Conservation (phyloP, 2,888 invertebrate species). For the Synanthedon tipuliformis region DNA sequence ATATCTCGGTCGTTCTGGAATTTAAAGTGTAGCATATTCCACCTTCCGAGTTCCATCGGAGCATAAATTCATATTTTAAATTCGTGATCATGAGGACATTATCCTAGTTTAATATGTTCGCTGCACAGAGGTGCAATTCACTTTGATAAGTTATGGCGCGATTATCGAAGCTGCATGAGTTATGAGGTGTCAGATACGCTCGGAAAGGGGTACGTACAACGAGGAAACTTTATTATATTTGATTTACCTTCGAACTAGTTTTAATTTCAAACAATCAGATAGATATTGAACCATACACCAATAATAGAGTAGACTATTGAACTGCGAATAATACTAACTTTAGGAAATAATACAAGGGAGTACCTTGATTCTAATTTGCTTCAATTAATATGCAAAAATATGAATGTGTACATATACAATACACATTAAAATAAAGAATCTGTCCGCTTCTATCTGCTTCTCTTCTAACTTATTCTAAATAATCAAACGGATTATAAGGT, state of each 20-base stretch:
- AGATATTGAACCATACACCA: too few relatives aligned
- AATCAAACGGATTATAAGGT: too few relatives aligned
- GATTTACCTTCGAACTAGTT: constrained; percentile 12
- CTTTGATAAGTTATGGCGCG: constrained; percentile 39
- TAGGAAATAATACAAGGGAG: too few relatives aligned
- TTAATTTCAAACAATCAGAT: too few relatives aligned
- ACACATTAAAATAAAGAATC: too few relatives aligned
- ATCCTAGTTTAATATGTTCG: constrained; percentile 40
- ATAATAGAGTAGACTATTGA: too few relatives aligned
- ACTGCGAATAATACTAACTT: too few relatives aligned
- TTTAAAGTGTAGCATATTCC: constrained; percentile 4
- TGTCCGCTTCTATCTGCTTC: too few relatives aligned
- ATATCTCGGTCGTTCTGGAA: background rate
- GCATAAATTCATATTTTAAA: constrained; percentile 42
- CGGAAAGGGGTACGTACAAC: constrained; percentile 2
- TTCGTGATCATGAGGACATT: constrained; percentile 37
- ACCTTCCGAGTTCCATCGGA: constrained; percentile 6
- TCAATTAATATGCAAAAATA: too few relatives aligned
- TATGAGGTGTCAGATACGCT: constrained; percentile 20
- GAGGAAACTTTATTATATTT: constrained; percentile 20
- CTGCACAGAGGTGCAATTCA: constrained; percentile 29
- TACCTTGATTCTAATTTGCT: too few relatives aligned
- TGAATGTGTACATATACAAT: too few relatives aligned
- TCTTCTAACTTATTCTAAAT: too few relatives aligned
- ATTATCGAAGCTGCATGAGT: constrained; percentile 39